Evolutionary conservation across 2,888 invertebrate species (phyloP), one percentile per base, ranked within the genome.

Genomic region (Drosophila leonis): DNA sequence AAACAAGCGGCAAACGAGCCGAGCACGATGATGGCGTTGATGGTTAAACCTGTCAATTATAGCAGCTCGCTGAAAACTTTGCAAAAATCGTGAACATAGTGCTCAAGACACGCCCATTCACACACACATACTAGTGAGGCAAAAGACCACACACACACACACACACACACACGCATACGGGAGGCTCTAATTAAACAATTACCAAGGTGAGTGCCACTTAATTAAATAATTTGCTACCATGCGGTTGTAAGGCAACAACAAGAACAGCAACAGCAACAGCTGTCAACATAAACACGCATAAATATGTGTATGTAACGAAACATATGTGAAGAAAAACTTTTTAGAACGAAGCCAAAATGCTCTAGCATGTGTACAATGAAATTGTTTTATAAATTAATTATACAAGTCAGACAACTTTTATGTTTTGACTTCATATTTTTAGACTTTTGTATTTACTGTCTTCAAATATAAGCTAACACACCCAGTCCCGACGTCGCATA

Each of bases 131-230:
- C 52, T 1, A 46, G 6, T 7, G 66, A 13, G 18, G 15, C 20
- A 39, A 24, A 46, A 46, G 24, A 37, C 20, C 39, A 13, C 55
- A 13, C 37, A 59, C 56, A 15, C 42, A 44, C n/a, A n/a, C n/a
- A n/a, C n/a, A n/a, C 42, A 12, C 35, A 56, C 52, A 65, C 41
- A 52, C 33, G 9, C 39, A 55, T 41, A 63, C 24, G 68, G 20
- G 48, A 55, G 65, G 62, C 73, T 67, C 79, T 84, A 86, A 86
- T 87, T 89, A 86, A 84, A 89, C 85, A 89, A 86, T 86, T 86
- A 86, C 75, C 85, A 72, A 87, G 82, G 88, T 84, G 88, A 84
- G 88, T 87, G 74, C 76, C 90, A 87, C 85, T 87, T 86, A 86
- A 86, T 86, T 87, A 81, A 86, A 86, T 84, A 89, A 86, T 89